Evolutionary conservation across 1,140 invertebrate species (phyloP).

Genomic region (Ladona fulva): DNA sequence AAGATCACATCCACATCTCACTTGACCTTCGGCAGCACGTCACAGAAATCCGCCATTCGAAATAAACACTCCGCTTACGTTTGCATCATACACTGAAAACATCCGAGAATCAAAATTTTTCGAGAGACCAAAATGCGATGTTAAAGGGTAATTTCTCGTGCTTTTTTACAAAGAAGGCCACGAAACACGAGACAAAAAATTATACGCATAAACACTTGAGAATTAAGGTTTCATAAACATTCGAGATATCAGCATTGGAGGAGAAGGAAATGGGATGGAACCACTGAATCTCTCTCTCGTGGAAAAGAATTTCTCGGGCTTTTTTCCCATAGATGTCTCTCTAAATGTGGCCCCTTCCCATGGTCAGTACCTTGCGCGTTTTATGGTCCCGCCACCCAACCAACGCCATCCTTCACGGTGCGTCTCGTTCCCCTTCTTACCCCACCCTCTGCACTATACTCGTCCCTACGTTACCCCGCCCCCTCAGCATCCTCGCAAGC

Average conservation of each 20-base stretch:
- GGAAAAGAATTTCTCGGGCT: not conserved
- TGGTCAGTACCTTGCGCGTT: constrained; percentile 3
- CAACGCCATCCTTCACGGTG: not conserved
- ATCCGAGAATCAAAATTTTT: too few relatives aligned
- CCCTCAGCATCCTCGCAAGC: not conserved
- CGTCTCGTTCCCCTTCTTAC: not conserved
- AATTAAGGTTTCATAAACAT: not conserved
- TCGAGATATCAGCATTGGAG: not conserved
- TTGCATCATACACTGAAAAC: too few relatives aligned
- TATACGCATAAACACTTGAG: not conserved
- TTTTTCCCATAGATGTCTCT: not conserved
- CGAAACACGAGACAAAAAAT: not conserved
- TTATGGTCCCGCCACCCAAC: not conserved
- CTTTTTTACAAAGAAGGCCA: too few relatives aligned
- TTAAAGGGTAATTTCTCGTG: too few relatives aligned
- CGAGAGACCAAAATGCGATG: too few relatives aligned
- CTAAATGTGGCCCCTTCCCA: not conserved
- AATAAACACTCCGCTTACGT: too few relatives aligned
- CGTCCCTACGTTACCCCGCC: not conserved
- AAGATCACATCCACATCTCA: too few relatives aligned
- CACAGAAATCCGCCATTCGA: too few relatives aligned
- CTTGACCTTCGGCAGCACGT: too few relatives aligned
- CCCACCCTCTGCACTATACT: not conserved
- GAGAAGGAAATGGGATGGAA: not conserved
- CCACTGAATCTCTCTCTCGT: not conserved